Conservation (phyloP, 2,888 invertebrate species). For the Abrostola tripartita region DNA sequence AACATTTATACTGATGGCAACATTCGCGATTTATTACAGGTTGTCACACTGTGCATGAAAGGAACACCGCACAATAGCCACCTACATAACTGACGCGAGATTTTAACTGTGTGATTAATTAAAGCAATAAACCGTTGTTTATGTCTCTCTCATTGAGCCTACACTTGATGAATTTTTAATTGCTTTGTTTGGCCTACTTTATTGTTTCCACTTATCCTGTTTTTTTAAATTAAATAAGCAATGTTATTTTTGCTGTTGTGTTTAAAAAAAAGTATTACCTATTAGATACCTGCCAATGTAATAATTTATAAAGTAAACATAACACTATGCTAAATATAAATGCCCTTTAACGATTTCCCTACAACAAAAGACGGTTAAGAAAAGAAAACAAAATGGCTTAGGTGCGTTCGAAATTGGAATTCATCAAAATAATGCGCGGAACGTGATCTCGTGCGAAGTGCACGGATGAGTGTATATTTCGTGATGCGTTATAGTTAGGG, state of each 20-base stretch:
- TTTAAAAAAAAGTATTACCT: neutral
- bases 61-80: conserved; percentile 59
- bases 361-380: conserved; percentile 52
- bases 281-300: neutral
- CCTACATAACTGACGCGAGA: conserved; percentile 53
- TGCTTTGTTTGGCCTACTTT: conserved; percentile 46
- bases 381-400: conserved; percentile 62
- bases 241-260: neutral
- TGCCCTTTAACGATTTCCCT: conserved; percentile 44
- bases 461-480: conserved; percentile 80
- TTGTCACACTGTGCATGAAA: conserved; percentile 56
- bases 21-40: conserved; percentile 57
- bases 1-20: conserved; percentile 59
- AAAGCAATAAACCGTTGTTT: conserved; percentile 55
- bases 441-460: conserved; percentile 79
- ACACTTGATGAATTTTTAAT: conserved; percentile 59
- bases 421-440: conserved; percentile 82
- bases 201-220: conserved; percentile 44
- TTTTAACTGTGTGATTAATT: conserved; percentile 59
- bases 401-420: conserved; percentile 71
- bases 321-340: conserved; percentile 35
- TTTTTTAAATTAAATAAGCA: conserved; percentile 15
- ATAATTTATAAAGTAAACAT: conserved; percentile 8
- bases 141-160: conserved; percentile 47
- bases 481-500: conserved; percentile 69